Conservation (phyloP, 2,113 vertebrate species). For the Leptocoma aspasia region DNA sequence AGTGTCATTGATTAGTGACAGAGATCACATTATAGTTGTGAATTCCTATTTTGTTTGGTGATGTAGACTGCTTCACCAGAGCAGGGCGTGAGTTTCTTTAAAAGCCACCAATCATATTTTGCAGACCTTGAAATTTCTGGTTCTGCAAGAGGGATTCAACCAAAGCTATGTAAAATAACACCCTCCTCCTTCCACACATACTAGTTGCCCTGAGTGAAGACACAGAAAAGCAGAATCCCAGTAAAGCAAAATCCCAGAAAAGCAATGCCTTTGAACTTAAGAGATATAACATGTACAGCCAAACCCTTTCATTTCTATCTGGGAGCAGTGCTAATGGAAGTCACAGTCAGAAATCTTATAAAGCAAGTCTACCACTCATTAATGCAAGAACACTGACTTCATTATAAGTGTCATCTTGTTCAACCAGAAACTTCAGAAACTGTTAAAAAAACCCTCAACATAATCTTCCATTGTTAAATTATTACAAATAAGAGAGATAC, state of each 20-base stretch:
- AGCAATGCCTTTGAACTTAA: not conserved
- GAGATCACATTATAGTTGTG: rapidly evolving
- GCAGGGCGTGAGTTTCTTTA: not conserved
- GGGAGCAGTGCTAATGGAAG: not conserved
- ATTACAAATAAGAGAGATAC: not conserved
- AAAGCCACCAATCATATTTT: not conserved
- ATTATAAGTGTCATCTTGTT: not conserved
- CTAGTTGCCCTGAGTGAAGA: not conserved
- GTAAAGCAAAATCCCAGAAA: not conserved
- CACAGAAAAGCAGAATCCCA: not conserved
- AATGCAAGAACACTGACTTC: not conserved
- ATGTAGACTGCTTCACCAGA: not conserved
- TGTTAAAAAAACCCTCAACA: not conserved
- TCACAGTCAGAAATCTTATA: not conserved
- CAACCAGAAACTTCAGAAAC: not conserved
- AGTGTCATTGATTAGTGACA: no score
- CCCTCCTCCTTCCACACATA: rapidly evolving
- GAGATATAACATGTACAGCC: rapidly evolving
- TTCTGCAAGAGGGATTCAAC: not conserved
- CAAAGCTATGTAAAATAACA: not conserved
- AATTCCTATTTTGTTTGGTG: not conserved
- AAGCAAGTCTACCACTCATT: not conserved
- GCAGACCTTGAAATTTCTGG: not conserved
- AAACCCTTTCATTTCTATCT: not conserved
- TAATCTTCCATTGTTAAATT: not conserved